Evolutionary conservation across 2,797 vertebrate species (phyloP).

Genomic region (Halcyon smyrnensis): DNA sequence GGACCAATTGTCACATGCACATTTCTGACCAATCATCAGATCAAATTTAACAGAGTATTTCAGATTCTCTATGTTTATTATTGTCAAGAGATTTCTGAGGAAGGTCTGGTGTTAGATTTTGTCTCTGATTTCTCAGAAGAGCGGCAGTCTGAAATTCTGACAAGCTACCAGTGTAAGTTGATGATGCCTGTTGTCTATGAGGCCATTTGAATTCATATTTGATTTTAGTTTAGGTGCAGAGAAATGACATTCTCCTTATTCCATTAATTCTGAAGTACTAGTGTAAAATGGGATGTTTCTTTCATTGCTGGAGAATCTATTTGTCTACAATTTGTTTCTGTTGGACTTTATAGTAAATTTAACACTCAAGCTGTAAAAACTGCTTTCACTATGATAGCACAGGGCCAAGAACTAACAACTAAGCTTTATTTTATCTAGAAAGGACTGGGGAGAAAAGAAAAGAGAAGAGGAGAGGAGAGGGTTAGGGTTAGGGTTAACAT

Average conservation of each 20-base stretch:
- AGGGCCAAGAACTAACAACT: background rate
- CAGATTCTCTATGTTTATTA: background rate
- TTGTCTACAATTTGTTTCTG: background rate
- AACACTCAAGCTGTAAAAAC: background rate
- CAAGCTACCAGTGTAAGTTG: background rate
- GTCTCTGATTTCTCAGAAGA: background rate
- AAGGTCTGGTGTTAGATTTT: background rate
- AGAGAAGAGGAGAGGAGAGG: too few relatives aligned
- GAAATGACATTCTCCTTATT: background rate
- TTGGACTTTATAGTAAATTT: background rate
- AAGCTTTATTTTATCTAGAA: background rate
- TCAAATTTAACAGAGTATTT: background rate
- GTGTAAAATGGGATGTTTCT: background rate
- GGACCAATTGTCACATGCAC: background rate
- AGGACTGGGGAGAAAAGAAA: background rate
- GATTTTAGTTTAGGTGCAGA: background rate
- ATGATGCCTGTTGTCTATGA: rapidly evolving
- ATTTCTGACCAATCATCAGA: background rate
- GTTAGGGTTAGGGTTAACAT: too few relatives aligned
- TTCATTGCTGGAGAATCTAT: background rate
- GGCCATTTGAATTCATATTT: too few relatives aligned
- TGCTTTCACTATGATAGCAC: background rate
- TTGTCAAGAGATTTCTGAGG: background rate
- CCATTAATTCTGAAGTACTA: background rate
- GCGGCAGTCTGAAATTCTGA: background rate